Percentiles rank a stretch among this genome's conserved stretches.
phyloP scores from a whole-genome alignment of 1,140 invertebrate genomes.

The Palaemon carinicauda region DNA sequence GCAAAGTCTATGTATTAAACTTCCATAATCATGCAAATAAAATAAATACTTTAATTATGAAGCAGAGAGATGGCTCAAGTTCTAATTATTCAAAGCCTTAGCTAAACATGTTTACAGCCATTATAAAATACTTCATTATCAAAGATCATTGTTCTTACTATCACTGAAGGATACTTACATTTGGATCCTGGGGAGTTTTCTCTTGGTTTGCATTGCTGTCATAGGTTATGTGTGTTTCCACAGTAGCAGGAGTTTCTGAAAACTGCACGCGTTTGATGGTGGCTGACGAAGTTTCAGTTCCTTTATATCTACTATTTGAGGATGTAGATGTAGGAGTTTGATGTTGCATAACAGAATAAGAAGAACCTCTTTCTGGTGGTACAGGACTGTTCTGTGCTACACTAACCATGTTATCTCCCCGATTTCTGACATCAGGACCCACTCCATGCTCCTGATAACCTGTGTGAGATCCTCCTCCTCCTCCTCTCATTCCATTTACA shows the following conservation, averaged over 20 bases:
- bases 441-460: conserved; percentile 35
- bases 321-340: conserved; percentile 19
- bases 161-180: conserved; percentile 32
- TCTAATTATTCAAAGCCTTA: too few relatives aligned
- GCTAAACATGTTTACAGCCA: too few relatives aligned
- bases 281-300: conserved; percentile 28
- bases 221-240: conserved; percentile 54
- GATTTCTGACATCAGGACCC: conserved; percentile 32
- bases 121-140: too few relatives aligned
- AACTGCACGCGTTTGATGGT: conserved; percentile 59
- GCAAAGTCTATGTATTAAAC: too few relatives aligned
- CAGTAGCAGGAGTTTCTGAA: conserved; percentile 44
- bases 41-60: too few relatives aligned
- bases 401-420: neutral
- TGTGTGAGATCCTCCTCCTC: neutral
- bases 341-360: conserved; percentile 81
- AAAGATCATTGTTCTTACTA: too few relatives aligned
- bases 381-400: conserved; percentile 67
- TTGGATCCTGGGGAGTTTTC: conserved; percentile 41
- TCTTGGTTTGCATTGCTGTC: conserved; percentile 60
- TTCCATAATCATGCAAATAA: too few relatives aligned
- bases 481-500: conserved; percentile 16
- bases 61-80: too few relatives aligned
- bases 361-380: conserved; percentile 81
- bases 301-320: conserved; percentile 28